Conservation (phyloP, 2,888 invertebrate species). For the Lycophotia porphyrea region DNA sequence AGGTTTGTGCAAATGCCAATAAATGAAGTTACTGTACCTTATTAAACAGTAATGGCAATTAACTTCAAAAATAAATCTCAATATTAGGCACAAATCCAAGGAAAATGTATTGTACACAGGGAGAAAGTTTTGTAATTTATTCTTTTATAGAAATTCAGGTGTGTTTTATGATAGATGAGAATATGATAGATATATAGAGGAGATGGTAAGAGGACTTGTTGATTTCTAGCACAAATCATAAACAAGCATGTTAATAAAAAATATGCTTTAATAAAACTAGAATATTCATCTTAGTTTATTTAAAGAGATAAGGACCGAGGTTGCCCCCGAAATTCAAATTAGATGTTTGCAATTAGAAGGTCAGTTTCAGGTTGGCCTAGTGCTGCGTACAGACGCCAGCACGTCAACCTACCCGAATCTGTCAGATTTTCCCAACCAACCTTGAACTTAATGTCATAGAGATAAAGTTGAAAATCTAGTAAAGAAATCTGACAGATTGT, state of each 20-base stretch:
- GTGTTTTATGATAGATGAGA: not conserved
- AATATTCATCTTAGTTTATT: not conserved
- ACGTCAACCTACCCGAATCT: no score
- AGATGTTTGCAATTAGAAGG: no score
- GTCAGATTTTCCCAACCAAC: no score
- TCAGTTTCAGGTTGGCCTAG: no score
- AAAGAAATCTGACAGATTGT: no score
- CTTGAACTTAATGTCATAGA: no score
- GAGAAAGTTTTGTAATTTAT: not conserved
- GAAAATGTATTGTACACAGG: not conserved
- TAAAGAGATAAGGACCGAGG: no score
- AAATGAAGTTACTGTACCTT: not conserved
- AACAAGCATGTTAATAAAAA: not conserved
- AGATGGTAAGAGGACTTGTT: not conserved
- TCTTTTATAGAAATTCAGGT: not conserved
- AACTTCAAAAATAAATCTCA: not conserved
- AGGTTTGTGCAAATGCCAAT: slow-evolving; percentile 1
- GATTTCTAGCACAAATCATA: not conserved
- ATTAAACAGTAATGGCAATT: not conserved
- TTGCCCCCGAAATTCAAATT: no score
- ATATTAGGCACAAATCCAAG: not conserved
- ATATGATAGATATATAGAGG: not conserved
- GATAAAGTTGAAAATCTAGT: no score
- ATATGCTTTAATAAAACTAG: not conserved
- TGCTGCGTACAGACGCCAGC: no score